Conservation (phyloP, 2,888 invertebrate genomes). For the Lasioglossum morio region DNA sequence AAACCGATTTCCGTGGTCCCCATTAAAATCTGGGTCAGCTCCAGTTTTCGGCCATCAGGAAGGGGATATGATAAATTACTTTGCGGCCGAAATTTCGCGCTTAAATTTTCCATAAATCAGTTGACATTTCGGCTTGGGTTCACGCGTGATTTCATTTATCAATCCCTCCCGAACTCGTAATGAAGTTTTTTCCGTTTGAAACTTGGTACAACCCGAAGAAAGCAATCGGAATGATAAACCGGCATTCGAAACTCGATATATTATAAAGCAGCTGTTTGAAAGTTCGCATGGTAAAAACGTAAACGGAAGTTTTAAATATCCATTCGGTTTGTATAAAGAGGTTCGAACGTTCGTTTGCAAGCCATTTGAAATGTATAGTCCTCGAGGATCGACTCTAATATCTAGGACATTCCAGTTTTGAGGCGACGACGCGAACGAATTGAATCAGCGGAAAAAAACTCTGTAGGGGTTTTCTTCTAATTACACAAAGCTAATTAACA, state of each 20-base stretch:
- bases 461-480: not conserved
- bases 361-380: not conserved
- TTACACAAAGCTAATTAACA: not conserved
- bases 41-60: not conserved
- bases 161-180: not conserved
- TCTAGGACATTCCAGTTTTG: not conserved
- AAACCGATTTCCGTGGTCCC: not conserved
- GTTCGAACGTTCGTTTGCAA: not conserved
- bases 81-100: slow-evolving; percentile 11
- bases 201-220: not conserved
- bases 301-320: slow-evolving; percentile 15
- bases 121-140: not conserved
- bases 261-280: not conserved
- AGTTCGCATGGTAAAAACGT: not conserved
- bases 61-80: slow-evolving; percentile 26
- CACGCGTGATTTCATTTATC: not conserved
- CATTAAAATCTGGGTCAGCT: slow-evolving; percentile 20
- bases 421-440: not conserved
- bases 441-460: not conserved
- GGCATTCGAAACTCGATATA: not conserved
- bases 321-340: not conserved
- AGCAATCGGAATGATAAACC: not conserved
- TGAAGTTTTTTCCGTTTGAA: not conserved
- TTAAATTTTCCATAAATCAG: slow-evolving; percentile 33
- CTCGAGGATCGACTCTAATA: not conserved